These are phyloP conservation scores for Ectemnius continuus DNA, from an alignment of 2,888 invertebrate species.

Conservation along the genomic window DNA sequence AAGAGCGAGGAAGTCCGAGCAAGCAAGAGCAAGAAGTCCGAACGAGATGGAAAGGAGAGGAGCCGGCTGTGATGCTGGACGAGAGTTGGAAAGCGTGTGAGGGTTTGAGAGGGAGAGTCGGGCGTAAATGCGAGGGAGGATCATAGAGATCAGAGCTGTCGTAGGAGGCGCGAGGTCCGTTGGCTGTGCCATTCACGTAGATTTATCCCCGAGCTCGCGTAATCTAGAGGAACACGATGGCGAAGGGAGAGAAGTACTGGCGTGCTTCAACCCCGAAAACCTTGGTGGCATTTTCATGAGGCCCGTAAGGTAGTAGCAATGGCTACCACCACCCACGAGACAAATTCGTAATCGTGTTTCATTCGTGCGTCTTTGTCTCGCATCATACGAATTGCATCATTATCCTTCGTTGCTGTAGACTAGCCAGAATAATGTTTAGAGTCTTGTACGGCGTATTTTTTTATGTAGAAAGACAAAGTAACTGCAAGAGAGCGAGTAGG, in stretches of 20 bases:
- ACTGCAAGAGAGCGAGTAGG: conserved; percentile 21
- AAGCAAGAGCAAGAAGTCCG: background rate
- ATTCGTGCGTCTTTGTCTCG: conserved; percentile 19
- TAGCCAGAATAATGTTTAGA: conserved; percentile 39
- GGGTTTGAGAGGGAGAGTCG: conserved; percentile 40
- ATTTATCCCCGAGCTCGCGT: conserved; percentile 60
- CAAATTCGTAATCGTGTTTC: conserved; percentile 6
- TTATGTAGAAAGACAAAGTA: background rate
- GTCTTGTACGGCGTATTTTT: conserved; percentile 9
- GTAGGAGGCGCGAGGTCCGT: conserved; percentile 68
- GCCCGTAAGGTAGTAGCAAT: conserved; percentile 9
- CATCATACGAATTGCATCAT: conserved; percentile 36
- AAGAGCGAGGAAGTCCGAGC: background rate
- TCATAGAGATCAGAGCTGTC: conserved; percentile 33
- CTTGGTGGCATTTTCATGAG: conserved; percentile 7
- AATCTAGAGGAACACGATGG: conserved; percentile 44
- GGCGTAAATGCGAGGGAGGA: conserved; percentile 27
- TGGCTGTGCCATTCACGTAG: conserved; percentile 77
- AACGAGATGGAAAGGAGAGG: background rate
- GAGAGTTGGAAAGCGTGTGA: conserved; percentile 26
- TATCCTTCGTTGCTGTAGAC: conserved; percentile 39
- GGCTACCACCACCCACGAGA: conserved; percentile 7
- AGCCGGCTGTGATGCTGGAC: background rate
- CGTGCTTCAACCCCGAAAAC: conserved; percentile 26
- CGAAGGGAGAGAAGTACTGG: conserved; percentile 11